Conservation (phyloP, 2,888 invertebrate species). For the Flexamia atlantica region DNA sequence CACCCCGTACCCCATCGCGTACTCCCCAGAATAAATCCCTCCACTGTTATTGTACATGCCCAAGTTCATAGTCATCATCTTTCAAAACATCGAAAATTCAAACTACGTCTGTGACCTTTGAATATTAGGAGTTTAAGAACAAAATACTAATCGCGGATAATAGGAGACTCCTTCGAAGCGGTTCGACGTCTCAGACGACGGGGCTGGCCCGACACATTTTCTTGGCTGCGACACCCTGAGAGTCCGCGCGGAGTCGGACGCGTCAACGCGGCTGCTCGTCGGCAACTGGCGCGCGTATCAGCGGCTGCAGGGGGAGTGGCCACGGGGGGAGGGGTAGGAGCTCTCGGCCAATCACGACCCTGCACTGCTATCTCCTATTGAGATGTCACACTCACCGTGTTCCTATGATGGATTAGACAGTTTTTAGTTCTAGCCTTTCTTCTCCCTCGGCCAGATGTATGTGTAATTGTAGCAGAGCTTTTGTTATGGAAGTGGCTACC, state of each 20-base stretch:
- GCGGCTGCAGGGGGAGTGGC: constrained; percentile 50
- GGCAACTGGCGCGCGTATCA: constrained; percentile 53
- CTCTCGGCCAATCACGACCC: constrained; percentile 58
- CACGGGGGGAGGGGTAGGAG: constrained; percentile 52
- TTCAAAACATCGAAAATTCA: constrained; percentile 57
- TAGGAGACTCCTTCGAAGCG: not conserved
- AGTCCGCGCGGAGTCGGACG: constrained; percentile 18
- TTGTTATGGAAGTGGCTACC: constrained; percentile 60
- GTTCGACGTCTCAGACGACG: not conserved
- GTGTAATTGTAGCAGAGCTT: constrained; percentile 59
- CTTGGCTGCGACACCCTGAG: constrained; percentile 5
- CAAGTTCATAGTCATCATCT: constrained; percentile 81
- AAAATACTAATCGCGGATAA: not conserved
- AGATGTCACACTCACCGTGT: constrained; percentile 67
- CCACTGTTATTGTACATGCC: constrained; percentile 75
- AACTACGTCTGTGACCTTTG: constrained; percentile 6
- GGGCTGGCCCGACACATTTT: not conserved
- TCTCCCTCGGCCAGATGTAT: constrained; percentile 59
- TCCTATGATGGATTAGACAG: constrained; percentile 68
- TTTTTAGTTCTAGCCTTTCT: constrained; percentile 64
- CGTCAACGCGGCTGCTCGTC: constrained; percentile 44
- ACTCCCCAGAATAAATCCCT: constrained; percentile 61
- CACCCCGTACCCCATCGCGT: constrained; percentile 63
- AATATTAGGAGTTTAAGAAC: not conserved
- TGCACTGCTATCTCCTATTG: constrained; percentile 68